A percentile compares a stretch with the other conserved stretches of the same genome.
These are phyloP conservation scores for Emberiza fucata DNA, from an alignment of 2,113 vertebrate genomes.

Conservation along the genomic window DNA sequence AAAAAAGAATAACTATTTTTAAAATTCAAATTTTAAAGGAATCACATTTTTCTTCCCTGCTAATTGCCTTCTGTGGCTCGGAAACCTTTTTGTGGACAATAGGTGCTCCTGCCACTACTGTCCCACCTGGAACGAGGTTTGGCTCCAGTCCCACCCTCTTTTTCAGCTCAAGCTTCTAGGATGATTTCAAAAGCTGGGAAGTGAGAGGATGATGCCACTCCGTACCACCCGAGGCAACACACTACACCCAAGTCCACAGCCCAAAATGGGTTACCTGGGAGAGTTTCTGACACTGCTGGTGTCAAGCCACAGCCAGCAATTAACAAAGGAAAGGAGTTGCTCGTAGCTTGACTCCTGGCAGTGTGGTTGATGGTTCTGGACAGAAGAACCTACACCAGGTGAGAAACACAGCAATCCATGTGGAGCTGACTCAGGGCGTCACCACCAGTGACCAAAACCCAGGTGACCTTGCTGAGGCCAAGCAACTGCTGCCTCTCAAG, in stretches of 20 bases:
- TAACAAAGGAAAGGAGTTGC: conserved; percentile 27
- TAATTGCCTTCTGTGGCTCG: conserved; percentile 39
- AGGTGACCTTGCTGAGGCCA: background rate
- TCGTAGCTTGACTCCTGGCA: background rate
- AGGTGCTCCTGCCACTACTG: conserved; percentile 37
- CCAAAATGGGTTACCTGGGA: conserved; percentile 51
- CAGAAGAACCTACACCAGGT: background rate
- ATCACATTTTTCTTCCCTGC: background rate
- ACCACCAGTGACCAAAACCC: background rate
- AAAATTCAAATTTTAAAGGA: background rate
- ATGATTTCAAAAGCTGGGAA: conserved; percentile 30
- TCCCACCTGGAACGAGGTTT: conserved; percentile 32
- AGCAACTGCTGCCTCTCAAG: background rate
- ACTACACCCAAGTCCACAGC: conserved; percentile 36
- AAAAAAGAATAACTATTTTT: background rate
- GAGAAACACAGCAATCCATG: background rate
- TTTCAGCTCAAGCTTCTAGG: conserved; percentile 33
- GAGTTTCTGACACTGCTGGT: conserved; percentile 24
- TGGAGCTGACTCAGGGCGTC: background rate
- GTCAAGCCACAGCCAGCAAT: conserved; percentile 47
- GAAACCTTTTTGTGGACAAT: conserved; percentile 16
- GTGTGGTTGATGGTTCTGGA: background rate
- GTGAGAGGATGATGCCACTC: conserved; percentile 15
- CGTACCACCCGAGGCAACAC: background rate
- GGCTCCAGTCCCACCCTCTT: conserved; percentile 29